Percentiles rank a stretch among this genome's conserved stretches.
Evolutionary conservation across 2,888 invertebrate genomes (phyloP).

Genomic region (Uropetala carovei): DNA sequence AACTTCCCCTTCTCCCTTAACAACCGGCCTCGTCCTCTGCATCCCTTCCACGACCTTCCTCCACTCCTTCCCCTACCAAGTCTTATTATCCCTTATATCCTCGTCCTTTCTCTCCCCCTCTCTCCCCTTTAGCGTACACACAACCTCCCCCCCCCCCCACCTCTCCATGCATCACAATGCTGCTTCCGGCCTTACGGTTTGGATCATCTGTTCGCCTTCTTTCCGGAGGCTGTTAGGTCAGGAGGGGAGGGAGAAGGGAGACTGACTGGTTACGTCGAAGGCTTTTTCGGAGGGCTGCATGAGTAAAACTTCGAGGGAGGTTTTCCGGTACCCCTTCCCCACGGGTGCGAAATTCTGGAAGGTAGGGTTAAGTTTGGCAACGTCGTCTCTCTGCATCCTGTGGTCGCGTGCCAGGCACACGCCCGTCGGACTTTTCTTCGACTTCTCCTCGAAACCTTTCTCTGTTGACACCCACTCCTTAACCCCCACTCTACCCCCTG

Average conservation of each 20-base stretch:
- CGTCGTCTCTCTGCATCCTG: neutral
- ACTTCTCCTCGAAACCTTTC: neutral
- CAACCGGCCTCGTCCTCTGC: neutral
- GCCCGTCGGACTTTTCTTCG: slow-evolving; percentile 25
- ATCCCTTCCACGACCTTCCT: neutral
- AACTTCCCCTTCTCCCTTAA: neutral
- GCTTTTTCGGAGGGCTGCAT: too few relatives aligned
- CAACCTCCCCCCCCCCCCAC: neutral
- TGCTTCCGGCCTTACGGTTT: slow-evolving; percentile 48
- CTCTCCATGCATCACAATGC: slow-evolving; percentile 58
- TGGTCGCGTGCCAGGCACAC: slow-evolving; percentile 54
- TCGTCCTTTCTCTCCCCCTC: neutral
- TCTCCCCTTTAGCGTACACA: neutral
- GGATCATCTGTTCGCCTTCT: slow-evolving; percentile 52
- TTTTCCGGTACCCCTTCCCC: neutral
- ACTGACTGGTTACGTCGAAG: neutral
- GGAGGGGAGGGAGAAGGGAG: neutral
- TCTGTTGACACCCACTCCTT: neutral
- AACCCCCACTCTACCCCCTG: neutral
- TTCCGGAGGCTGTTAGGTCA: neutral
- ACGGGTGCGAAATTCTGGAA: too few relatives aligned
- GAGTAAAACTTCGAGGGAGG: neutral
- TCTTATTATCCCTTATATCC: neutral
- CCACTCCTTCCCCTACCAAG: neutral
- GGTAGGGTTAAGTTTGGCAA: neutral